Percentiles rank a stretch among this genome's conserved stretches.
Conservation (phyloP, 2,888 invertebrate species). For the Thera britannica region DNA sequence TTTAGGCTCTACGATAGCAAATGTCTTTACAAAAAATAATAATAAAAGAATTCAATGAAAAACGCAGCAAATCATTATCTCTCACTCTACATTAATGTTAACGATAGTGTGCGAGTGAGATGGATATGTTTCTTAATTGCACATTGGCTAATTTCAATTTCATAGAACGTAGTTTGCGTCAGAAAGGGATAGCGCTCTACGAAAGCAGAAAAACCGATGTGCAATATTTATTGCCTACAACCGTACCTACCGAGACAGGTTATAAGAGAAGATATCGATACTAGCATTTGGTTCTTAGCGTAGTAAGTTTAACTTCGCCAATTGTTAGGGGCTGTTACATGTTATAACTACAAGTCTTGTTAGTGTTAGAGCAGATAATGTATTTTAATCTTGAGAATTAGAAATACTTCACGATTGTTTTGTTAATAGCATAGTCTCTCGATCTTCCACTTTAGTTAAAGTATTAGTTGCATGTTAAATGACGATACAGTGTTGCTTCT, state of each 20-base stretch:
- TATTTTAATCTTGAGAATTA: constrained; percentile 24
- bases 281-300: constrained; percentile 1
- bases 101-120: too few species aligned
- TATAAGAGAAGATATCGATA: not conserved
- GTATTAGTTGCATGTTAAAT: constrained; percentile 27
- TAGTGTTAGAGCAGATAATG: constrained; percentile 27
- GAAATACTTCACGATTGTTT: constrained; percentile 42
- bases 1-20: not conserved
- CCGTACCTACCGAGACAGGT: not conserved
- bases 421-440: constrained; percentile 37
- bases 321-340: constrained; percentile 30
- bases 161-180: too few species aligned
- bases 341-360: constrained; percentile 24
- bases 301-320: constrained; percentile 18
- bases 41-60: too few species aligned
- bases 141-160: too few species aligned
- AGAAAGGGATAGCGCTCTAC: too few species aligned
- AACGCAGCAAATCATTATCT: too few species aligned
- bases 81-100: too few species aligned
- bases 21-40: not conserved
- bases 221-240: too few species aligned
- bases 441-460: constrained; percentile 38
- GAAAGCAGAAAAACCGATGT: too few species aligned
- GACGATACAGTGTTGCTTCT: constrained; percentile 22
- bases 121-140: too few species aligned